Percentiles rank a stretch among this genome's conserved stretches.
Conservation (phyloP, 2,797 vertebrate genomes). For the Coregonus sp. region DNA sequence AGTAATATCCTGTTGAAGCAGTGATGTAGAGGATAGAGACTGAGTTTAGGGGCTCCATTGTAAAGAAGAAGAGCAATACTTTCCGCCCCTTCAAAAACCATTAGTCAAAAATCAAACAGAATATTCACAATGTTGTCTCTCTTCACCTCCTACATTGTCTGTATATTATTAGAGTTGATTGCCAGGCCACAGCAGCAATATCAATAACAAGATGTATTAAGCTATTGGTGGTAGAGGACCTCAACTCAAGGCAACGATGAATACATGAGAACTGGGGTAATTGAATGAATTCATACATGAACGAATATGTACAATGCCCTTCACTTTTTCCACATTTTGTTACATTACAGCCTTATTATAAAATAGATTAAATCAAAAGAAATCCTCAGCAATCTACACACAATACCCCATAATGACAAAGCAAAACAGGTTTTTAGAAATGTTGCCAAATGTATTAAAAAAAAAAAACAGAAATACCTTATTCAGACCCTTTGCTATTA, state of each 20-base stretch:
- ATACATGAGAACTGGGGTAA: constrained; percentile 4
- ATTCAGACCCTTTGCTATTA: too few relatives aligned
- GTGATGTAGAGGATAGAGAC: constrained; percentile 56
- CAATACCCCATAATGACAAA: too few relatives aligned
- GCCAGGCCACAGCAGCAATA: not conserved
- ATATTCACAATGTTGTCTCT: not conserved
- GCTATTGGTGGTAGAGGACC: not conserved
- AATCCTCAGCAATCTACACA: too few relatives aligned
- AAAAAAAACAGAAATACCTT: too few relatives aligned
- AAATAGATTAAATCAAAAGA: too few relatives aligned
- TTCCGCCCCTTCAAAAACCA: constrained; percentile 45
- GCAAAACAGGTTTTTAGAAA: too few relatives aligned
- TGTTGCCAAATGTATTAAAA: too few relatives aligned
- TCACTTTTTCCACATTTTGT: too few relatives aligned
- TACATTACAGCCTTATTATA: too few relatives aligned
- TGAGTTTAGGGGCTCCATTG: constrained; percentile 34
- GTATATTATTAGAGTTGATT: not conserved
- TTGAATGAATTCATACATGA: not conserved
- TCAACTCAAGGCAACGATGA: not conserved
- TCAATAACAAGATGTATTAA: not conserved
- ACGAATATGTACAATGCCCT: not conserved
- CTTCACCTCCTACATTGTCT: not conserved
- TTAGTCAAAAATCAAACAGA: constrained; percentile 21
- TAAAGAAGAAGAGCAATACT: constrained; percentile 57
- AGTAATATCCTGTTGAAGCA: constrained; percentile 63